A percentile compares a stretch with the other conserved stretches of the same genome.
phyloP scores from a whole-genome alignment of 2,888 invertebrate species.

The Julus scanicus region DNA sequence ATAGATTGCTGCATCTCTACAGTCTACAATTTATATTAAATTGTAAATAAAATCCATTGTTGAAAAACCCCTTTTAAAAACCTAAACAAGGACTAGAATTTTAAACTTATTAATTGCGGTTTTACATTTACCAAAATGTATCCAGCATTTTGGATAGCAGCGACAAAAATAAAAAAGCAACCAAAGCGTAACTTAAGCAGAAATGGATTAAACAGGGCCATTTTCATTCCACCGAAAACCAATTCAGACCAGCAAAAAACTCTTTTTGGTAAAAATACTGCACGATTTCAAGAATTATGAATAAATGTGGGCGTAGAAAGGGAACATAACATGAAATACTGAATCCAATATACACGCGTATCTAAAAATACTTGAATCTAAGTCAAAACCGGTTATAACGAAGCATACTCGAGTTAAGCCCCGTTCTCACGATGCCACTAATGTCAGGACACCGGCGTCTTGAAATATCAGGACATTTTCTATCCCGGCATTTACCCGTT shows the following conservation, averaged over 20 bases:
- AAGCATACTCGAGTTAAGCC: too few relatives aligned
- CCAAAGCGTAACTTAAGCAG: not conserved
- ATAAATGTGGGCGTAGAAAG: not conserved
- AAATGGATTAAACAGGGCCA: not conserved
- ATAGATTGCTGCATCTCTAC: slow-evolving; percentile 11
- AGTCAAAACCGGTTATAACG: not conserved
- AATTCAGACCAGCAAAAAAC: not conserved
- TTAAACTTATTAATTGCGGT: not conserved
- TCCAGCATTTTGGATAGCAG: not conserved
- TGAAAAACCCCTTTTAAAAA: not conserved
- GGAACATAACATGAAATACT: not conserved
- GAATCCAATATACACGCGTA: not conserved
- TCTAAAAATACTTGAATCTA: not conserved
- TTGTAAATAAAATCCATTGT: not conserved
- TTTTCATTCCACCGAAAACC: not conserved
- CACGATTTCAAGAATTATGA: not conserved
- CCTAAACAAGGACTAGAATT: slow-evolving; percentile 1
- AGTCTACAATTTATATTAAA: too few relatives aligned
- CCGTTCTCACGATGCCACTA: too few relatives aligned
- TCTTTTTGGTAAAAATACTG: not conserved
- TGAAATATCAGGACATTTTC: too few relatives aligned
- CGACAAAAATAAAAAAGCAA: not conserved
- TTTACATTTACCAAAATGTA: slow-evolving; percentile 18
- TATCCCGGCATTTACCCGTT: too few relatives aligned
- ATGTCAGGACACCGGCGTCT: too few relatives aligned